phyloP scores from a whole-genome alignment of 2,113 vertebrate genomes.

The Candoia aspera region DNA sequence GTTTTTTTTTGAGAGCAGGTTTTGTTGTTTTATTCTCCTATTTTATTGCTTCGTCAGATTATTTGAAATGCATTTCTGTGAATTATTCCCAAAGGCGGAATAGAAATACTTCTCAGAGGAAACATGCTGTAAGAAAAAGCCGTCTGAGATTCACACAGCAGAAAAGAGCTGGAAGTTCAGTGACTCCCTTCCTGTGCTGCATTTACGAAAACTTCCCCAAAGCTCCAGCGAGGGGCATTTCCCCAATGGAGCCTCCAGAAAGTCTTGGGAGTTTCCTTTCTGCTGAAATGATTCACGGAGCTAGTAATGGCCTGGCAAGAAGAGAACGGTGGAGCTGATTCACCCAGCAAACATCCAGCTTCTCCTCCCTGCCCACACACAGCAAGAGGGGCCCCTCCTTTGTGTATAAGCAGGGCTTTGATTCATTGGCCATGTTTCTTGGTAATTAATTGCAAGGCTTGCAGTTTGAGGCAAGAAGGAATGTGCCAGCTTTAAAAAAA shows the following conservation, averaged over 20 bases:
- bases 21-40: too few relatives aligned
- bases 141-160: not conserved
- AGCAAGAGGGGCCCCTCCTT: not conserved
- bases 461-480: not conserved
- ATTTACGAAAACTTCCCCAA: not conserved
- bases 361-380: not conserved
- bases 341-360: conserved; percentile 27
- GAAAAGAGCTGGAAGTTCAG: not conserved
- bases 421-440: not conserved
- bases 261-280: not conserved
- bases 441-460: not conserved
- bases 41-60: too few relatives aligned
- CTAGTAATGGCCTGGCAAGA: conserved; percentile 44
- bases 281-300: conserved; percentile 46
- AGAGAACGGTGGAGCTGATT: conserved; percentile 21
- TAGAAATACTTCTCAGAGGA: too few relatives aligned
- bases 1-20: too few relatives aligned
- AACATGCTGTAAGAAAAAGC: not conserved
- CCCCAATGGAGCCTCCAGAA: not conserved
- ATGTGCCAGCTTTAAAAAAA: not conserved
- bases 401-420: conserved; percentile 5
- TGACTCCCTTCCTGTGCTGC: not conserved
- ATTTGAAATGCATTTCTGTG: too few relatives aligned
- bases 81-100: too few relatives aligned
- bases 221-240: not conserved